phyloP scores from a whole-genome alignment of 2,797 vertebrate genomes.

The Thalassophryne amazonica region DNA sequence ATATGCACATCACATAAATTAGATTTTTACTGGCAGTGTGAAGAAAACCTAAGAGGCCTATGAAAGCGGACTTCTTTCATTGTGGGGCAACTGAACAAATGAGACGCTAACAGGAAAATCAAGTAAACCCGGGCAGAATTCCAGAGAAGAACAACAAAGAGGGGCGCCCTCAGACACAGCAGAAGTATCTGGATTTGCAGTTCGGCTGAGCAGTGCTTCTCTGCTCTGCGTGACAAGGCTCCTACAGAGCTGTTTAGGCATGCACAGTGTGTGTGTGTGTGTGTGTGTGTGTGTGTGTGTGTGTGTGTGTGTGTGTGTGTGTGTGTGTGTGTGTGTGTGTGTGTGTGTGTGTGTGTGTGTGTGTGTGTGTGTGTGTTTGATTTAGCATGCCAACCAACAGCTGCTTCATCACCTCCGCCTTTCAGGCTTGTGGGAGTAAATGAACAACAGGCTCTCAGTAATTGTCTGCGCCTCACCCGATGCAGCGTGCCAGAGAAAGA shows the following conservation, averaged over 20 bases:
- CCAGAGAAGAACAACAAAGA: conserved; percentile 45
- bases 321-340: neutral
- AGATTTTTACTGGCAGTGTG: too few species aligned
- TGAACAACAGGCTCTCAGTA: conserved; percentile 70
- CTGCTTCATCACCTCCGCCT: conserved; percentile 71
- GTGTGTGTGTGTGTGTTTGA: conserved; percentile 27
- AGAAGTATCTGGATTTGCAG: conserved; percentile 60
- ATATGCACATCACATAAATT: too few species aligned
- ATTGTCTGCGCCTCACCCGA: conserved; percentile 62
- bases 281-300: conserved; percentile 16
- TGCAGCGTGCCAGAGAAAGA: conserved; percentile 40
- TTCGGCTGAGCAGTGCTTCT: conserved; percentile 52
- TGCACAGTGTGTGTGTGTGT: conserved; percentile 21
- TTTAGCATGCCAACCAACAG: conserved; percentile 73
- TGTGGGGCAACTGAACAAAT: conserved; percentile 50
- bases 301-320: too few species aligned
- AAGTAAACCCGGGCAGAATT: conserved; percentile 43
- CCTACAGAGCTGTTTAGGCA: conserved; percentile 66
- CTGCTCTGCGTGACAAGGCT: conserved; percentile 62
- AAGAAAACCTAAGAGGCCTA: conserved; percentile 35
- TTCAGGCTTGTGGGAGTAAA: conserved; percentile 70
- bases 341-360: conserved; percentile 2
- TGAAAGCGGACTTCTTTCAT: conserved; percentile 31
- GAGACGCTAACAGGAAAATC: conserved; percentile 64
- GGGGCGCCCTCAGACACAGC: conserved; percentile 45